Evolutionary conservation across 2,113 vertebrate genomes (phyloP).

Genomic region (Brevimyrus niger): DNA sequence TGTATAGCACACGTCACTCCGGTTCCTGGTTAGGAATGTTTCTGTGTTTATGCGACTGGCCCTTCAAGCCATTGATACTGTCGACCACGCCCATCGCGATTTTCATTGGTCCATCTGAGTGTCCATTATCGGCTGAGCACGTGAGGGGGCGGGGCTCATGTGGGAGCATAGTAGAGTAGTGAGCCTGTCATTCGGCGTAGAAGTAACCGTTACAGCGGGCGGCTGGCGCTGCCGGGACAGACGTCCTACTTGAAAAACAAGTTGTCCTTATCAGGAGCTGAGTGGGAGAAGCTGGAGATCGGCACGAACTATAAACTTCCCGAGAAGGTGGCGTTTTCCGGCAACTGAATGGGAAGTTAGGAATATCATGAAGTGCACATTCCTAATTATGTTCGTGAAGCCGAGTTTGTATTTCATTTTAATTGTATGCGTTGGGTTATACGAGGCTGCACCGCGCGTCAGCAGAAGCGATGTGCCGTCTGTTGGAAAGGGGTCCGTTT

Average conservation of each 20-base stretch:
- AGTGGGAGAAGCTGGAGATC: slow-evolving; percentile 26
- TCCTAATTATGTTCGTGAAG: slow-evolving; percentile 60
- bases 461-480: slow-evolving; percentile 51
- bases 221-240: not conserved
- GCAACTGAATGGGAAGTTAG: slow-evolving; percentile 63
- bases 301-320: not conserved
- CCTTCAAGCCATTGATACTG: not conserved
- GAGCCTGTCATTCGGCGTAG: slow-evolving; percentile 8
- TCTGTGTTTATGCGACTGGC: not conserved
- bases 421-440: slow-evolving; percentile 48
- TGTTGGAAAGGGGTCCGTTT: slow-evolving; percentile 44
- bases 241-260: not conserved
- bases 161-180: not conserved
- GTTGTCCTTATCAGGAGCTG: slow-evolving; percentile 15
- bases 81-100: not conserved
- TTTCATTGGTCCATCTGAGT: slow-evolving; percentile 37
- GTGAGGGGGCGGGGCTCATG: not conserved
- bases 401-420: slow-evolving; percentile 49
- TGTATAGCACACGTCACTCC: not conserved
- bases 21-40: not conserved
- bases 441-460: slow-evolving; percentile 52
- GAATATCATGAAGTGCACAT: slow-evolving; percentile 50
- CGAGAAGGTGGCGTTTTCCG: slow-evolving; percentile 42
- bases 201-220: not conserved
- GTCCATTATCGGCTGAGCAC: slow-evolving; percentile 16